phyloP scores from a whole-genome alignment of 2,888 invertebrate species.

The Melikaiella ostensackeni region DNA sequence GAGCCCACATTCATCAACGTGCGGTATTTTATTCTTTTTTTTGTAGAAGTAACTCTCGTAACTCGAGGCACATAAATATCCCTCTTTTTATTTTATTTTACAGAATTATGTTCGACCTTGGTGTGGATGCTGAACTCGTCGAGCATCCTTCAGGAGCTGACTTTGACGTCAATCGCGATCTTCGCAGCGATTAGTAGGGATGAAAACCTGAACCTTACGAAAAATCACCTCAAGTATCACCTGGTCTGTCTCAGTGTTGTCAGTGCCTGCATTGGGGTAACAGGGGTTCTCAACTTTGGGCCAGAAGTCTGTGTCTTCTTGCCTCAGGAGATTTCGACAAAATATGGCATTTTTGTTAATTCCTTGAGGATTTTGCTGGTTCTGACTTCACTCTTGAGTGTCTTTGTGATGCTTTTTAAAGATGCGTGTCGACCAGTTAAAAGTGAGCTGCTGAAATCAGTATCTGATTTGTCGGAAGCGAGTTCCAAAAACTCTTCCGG shows the following conservation, averaged over 20 bases:
- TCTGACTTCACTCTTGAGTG: slow-evolving; percentile 62
- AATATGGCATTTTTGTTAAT: slow-evolving; percentile 72
- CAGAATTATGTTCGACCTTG: slow-evolving; percentile 76
- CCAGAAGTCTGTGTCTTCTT: slow-evolving; percentile 72
- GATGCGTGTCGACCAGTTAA: slow-evolving; percentile 63
- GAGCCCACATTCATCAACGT: slow-evolving; percentile 32
- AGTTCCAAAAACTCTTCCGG: slow-evolving; percentile 74
- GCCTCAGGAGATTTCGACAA: slow-evolving; percentile 69
- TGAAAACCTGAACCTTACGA: slow-evolving; percentile 68
- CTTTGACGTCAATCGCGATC: slow-evolving; percentile 76
- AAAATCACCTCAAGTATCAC: slow-evolving; percentile 77
- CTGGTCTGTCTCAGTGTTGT: slow-evolving; percentile 77
- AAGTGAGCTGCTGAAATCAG: slow-evolving; percentile 70
- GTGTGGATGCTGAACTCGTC: slow-evolving; percentile 78
- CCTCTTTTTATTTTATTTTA: slow-evolving; percentile 13
- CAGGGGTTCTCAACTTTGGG: slow-evolving; percentile 76
- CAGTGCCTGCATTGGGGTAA: slow-evolving; percentile 78
- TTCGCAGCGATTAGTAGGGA: slow-evolving; percentile 69
- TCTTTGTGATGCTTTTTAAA: slow-evolving; percentile 52
- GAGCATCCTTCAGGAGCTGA: slow-evolving; percentile 77
- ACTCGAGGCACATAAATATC: slow-evolving; percentile 23
- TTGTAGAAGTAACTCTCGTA: slow-evolving; percentile 12
- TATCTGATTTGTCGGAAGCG: slow-evolving; percentile 72
- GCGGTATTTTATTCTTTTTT: slow-evolving; percentile 27
- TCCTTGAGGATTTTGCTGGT: slow-evolving; percentile 64